Evolutionary conservation across 2,888 invertebrate species (phyloP).

Genomic region (Brachynemurus nebulosus): DNA sequence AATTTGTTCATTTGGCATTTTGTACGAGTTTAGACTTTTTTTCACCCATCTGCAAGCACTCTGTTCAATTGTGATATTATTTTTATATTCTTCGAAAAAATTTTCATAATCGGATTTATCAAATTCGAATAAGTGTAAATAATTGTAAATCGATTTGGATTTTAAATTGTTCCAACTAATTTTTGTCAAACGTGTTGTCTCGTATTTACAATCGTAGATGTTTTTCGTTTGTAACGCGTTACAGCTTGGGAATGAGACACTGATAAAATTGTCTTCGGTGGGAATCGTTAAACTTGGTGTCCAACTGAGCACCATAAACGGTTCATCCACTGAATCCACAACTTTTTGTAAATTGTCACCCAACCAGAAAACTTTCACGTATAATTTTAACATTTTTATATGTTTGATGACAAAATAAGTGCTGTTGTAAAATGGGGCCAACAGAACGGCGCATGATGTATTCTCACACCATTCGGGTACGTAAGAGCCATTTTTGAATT

Average conservation of each 20-base stretch:
- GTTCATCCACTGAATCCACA: conserved; percentile 27
- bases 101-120: conserved; percentile 41
- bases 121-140: too few relatives aligned
- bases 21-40: conserved; percentile 31
- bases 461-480: conserved; percentile 40
- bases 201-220: conserved; percentile 45
- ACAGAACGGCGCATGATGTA: conserved; percentile 32
- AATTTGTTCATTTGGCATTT: conserved; percentile 24
- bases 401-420: conserved; percentile 43
- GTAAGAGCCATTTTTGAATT: conserved; percentile 43
- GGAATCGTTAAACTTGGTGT: conserved; percentile 47
- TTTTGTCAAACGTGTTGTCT: conserved; percentile 52
- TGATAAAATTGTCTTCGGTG: conserved; percentile 33
- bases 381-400: conserved; percentile 42
- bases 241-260: conserved; percentile 51
- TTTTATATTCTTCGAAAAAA: conserved; percentile 27
- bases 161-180: conserved; percentile 43
- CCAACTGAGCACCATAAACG: conserved; percentile 50
- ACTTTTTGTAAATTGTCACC: neutral
- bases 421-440: conserved; percentile 36
- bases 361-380: conserved; percentile 50
- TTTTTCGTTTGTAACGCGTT: conserved; percentile 29
- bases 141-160: conserved; percentile 36
- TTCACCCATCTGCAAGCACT: conserved; percentile 57
- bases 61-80: conserved; percentile 21